Conservation (phyloP, 64 coral and sea anemone genomes). For the Montipora capricornis region DNA sequence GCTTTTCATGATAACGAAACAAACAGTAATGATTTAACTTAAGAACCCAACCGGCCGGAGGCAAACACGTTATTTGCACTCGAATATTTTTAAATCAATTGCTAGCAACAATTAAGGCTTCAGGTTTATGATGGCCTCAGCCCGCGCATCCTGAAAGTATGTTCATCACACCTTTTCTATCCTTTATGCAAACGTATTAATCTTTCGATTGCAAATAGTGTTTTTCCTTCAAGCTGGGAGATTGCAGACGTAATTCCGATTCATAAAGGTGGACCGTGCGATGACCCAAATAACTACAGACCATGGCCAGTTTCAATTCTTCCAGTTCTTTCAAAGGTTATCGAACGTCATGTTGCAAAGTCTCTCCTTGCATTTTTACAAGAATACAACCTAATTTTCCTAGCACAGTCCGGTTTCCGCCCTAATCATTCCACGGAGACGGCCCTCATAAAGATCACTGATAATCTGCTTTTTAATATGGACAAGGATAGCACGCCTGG, state of each 20-base stretch:
- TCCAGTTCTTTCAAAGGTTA: conserved; percentile 22
- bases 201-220: not conserved
- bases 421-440: conserved; percentile 6
- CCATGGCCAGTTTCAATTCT: conserved; percentile 1
- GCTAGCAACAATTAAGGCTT: conserved; percentile 28
- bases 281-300: conserved; percentile 23
- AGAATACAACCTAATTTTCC: conserved; percentile 4
- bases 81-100: not conserved
- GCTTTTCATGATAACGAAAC: no score
- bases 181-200: conserved; percentile 12
- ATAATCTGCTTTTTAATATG: not conserved
- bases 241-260: conserved; percentile 17
- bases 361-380: conserved; percentile 1
- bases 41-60: no score
- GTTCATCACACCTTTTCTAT: not conserved
- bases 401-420: conserved; percentile 2
- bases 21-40: no score
- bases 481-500: conserved; percentile 22
- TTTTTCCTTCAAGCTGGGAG: conserved; percentile 5
- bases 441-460: no score
- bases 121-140: conserved; percentile 17
- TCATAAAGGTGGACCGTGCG: conserved; percentile 1
- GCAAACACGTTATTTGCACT: no score
- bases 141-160: not conserved
- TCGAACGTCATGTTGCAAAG: not conserved